Conservation (phyloP, 2,888 invertebrate species). For the Xylota segnis region DNA sequence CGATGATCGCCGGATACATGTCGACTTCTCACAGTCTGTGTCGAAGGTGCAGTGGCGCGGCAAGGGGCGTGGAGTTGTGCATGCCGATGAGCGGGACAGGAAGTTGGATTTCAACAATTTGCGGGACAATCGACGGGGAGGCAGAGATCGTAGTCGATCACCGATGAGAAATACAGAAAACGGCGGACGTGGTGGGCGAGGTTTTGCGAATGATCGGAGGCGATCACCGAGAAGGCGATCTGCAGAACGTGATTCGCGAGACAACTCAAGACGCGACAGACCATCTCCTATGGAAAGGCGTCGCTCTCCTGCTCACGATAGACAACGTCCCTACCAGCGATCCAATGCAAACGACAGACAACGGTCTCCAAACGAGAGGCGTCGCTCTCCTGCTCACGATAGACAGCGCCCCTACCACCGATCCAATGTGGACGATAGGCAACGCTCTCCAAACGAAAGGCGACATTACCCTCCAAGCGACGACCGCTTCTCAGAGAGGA, state of each 20-base stretch:
- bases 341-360: neutral
- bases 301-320: conserved; percentile 6
- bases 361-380: neutral
- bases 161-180: conserved; percentile 8
- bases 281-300: conserved; percentile 7
- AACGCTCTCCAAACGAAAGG: neutral
- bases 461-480: conserved; percentile 2
- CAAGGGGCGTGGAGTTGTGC: conserved; percentile 91
- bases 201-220: neutral
- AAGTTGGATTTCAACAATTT: conserved; percentile 81
- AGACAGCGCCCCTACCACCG: neutral
- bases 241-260: neutral
- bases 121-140: neutral
- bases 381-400: conserved; percentile 2
- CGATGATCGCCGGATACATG: conserved; percentile 99
- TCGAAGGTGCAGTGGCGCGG: conserved; percentile 96
- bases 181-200: neutral
- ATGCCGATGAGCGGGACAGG: conserved; percentile 78
- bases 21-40: conserved; percentile 99
- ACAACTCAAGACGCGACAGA: neutral
- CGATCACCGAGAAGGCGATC: conserved; percentile 6
- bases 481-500: neutral
- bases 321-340: neutral
- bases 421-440: neutral
- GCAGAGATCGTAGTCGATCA: conserved; percentile 41